phyloP scores from a whole-genome alignment of 1,140 invertebrate species.

The Polypedilum pembai region DNA sequence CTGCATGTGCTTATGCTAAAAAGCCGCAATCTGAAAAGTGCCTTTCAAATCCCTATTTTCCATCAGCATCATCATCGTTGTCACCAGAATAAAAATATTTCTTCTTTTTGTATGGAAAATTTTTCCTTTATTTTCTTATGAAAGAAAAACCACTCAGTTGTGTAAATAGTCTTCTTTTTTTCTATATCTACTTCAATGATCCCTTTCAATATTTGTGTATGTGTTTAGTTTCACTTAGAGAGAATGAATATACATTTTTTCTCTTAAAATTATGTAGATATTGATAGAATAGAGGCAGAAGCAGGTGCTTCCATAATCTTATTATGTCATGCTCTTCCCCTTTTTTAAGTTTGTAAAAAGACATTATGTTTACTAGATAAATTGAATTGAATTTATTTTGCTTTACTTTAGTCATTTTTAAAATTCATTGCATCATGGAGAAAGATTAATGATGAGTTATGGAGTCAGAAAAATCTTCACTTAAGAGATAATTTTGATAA shows the following conservation, averaged over 20 bases:
- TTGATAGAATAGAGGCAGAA: neutral
- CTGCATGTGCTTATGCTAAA: neutral
- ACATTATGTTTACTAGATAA: too few species aligned
- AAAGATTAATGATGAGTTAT: too few species aligned
- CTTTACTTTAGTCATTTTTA: too few species aligned
- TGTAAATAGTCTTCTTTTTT: conserved; percentile 3
- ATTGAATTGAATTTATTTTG: too few species aligned
- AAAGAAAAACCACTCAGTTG: neutral
- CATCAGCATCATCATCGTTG: too few species aligned
- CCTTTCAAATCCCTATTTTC: too few species aligned
- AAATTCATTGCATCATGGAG: too few species aligned
- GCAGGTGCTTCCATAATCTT: conserved; percentile 1
- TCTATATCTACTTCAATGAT: neutral
- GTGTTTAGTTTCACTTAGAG: neutral
- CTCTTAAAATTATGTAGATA: neutral
- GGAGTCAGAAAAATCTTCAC: too few species aligned
- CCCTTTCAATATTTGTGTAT: conserved; percentile 13
- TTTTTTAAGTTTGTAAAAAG: neutral
- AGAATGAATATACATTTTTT: neutral
- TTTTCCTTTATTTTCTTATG: neutral
- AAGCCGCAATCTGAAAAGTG: neutral
- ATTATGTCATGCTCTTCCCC: neutral
- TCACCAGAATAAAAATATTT: too few species aligned
- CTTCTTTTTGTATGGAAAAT: neutral
- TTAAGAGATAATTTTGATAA: too few species aligned